Evolutionary conservation across 30 jellyfish, hydroid and myxozoan genomes (phyloP), one percentile per base, ranked within the genome.

Genomic region (Chironex yamaguchii): DNA sequence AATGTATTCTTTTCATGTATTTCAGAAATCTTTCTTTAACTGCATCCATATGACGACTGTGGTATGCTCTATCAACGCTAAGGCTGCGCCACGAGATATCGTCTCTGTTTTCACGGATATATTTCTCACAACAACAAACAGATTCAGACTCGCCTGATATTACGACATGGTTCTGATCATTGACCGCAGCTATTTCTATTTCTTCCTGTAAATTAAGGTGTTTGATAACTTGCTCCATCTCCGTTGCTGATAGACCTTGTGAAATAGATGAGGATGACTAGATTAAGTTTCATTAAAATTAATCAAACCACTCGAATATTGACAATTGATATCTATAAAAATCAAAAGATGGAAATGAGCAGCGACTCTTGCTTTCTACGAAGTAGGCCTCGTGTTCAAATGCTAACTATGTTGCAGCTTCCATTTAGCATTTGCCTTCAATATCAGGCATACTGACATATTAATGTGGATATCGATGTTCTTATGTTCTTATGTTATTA

Each of bases 1-100:
- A 42, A 17, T 82, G 27, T 31, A 64, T 71, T 29, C 69, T 48
- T 14, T 64, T 21, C 4, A 68, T 27, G 52, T 69, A 27, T 9
- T 67, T 52, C 86, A 49, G 52, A 36, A 82, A 82, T 49, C 26
- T 36, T 1, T 22, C 27, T 64, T 68, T 67, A 21, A 82, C 52
- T 3, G 77, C 69, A 34, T 82, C 92, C 92, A 82, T 82, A 34
- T 82, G 92, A 0, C 68, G 92, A 34, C 92, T 82, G 51, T 82
- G 92, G 34, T 62, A 82, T 66, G 92, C 92, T 22, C 68, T 82
- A 24, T 27, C 49, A 23, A 85, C 68, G 24, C 36, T 69, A 3
- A 82, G 63, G 32, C 68, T 52, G 17, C 79, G 36, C 6, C 79
- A 26, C 67, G 52, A 66, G 26, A 52, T 66, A 4, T 28, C 36